Conservation (phyloP, 2,113 vertebrate genomes). For the Calyptommatus sinebrachiatus region DNA sequence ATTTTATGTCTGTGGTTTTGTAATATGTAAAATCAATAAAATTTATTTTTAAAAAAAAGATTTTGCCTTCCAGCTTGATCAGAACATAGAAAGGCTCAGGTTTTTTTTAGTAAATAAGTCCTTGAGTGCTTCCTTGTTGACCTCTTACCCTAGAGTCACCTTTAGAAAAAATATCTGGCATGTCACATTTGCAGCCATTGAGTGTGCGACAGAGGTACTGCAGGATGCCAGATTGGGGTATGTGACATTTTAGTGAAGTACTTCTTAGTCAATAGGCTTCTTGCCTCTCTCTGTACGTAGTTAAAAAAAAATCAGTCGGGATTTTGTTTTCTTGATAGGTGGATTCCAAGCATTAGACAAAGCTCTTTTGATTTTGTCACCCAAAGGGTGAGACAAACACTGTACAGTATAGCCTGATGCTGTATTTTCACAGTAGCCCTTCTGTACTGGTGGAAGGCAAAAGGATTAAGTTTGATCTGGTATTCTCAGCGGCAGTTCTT, state of each 20-base stretch:
- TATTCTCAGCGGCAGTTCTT: not conserved
- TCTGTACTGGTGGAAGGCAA: not conserved
- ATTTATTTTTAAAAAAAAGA: not conserved
- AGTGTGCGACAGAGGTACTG: not conserved
- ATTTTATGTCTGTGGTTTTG: too few relatives aligned
- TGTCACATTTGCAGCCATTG: not conserved
- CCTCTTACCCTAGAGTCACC: slow-evolving; percentile 24
- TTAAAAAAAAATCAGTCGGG: slow-evolving; percentile 28
- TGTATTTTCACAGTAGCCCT: slow-evolving; percentile 14
- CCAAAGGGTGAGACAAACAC: slow-evolving; percentile 48
- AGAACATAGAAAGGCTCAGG: rapidly evolving
- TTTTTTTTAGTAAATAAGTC: not conserved
- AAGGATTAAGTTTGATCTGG: rapidly evolving
- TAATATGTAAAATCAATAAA: too few relatives aligned
- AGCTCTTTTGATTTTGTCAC: slow-evolving; percentile 38
- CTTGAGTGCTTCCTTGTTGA: slow-evolving; percentile 16
- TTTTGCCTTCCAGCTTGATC: not conserved
- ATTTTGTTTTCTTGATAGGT: slow-evolving; percentile 49
- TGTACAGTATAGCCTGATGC: slow-evolving; percentile 43
- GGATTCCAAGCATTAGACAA: slow-evolving; percentile 48
- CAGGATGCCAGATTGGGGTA: rapidly evolving
- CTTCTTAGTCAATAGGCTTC: slow-evolving; percentile 17
- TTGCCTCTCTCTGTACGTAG: not conserved
- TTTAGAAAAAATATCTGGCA: not conserved
- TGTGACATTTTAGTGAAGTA: slow-evolving; percentile 17